Evolutionary conservation across 1,140 invertebrate species (phyloP).

Genomic region (Drosophila pruinosa): DNA sequence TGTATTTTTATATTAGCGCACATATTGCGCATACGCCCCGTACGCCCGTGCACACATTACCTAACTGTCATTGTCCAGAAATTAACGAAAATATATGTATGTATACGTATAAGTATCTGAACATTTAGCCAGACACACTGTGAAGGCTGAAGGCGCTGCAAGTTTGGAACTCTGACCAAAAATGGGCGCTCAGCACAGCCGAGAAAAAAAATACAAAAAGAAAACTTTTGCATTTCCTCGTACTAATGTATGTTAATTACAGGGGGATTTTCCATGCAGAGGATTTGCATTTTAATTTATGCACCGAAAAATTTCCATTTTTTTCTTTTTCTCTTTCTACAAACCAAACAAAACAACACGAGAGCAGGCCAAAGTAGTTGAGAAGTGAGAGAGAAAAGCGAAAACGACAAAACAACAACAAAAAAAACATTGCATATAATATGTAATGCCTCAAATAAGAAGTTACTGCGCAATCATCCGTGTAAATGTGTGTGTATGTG

Average conservation of each 20-base stretch:
- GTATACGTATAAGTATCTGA: neutral
- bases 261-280: conserved; percentile 81
- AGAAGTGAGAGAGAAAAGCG: neutral
- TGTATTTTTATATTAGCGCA: conserved; percentile 74
- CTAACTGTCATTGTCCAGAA: conserved; percentile 82
- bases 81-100: conserved; percentile 77
- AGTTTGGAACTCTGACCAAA: conserved; percentile 28
- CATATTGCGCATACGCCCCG: conserved; percentile 52
- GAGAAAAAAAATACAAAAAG: conserved; percentile 36
- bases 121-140: conserved; percentile 30
- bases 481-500: conserved; percentile 30
- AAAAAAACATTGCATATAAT: conserved; percentile 23
- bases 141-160: conserved; percentile 15
- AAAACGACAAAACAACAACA: conserved; percentile 40
- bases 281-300: conserved; percentile 83
- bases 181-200: neutral
- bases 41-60: conserved; percentile 51
- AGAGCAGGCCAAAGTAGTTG: conserved; percentile 50
- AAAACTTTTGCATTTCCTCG: conserved; percentile 78
- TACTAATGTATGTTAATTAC: conserved; percentile 82
- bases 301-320: conserved; percentile 72
- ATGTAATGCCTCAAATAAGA: conserved; percentile 67
- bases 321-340: neutral
- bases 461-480: conserved; percentile 65
- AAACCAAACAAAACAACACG: conserved; percentile 23